phyloP scores from a whole-genome alignment of 2,888 invertebrate genomes.

The Leptothorax acervorum region DNA sequence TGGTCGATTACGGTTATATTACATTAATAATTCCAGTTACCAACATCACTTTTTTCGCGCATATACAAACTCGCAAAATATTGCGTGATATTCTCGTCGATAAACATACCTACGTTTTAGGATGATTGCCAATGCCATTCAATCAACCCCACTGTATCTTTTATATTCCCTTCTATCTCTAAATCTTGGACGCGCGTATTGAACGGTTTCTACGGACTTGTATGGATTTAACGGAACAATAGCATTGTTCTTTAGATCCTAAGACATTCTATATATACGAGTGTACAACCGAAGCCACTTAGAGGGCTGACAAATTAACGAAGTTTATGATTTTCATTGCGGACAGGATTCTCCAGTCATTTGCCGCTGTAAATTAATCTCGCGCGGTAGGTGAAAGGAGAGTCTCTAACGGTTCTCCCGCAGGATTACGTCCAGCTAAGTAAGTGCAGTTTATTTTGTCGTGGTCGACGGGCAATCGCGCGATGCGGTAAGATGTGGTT shows the following conservation, averaged over 20 bases:
- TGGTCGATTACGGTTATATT: neutral
- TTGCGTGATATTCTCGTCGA: neutral
- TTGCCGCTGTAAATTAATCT: conserved; percentile 36
- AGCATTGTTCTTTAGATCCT: neutral
- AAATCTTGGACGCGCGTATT: neutral
- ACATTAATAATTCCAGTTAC: conserved; percentile 20
- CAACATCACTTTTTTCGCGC: neutral
- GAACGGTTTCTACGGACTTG: neutral
- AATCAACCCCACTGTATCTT: neutral
- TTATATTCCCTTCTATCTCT: neutral
- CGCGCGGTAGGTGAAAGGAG: conserved; percentile 8
- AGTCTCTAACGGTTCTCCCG: conserved; percentile 60
- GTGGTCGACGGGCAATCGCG: conserved; percentile 69
- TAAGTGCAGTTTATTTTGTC: conserved; percentile 75
- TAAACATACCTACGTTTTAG: neutral
- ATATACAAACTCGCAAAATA: neutral
- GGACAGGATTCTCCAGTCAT: neutral
- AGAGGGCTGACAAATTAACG: conserved; percentile 15
- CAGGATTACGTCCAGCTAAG: conserved; percentile 70
- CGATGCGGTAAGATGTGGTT: conserved; percentile 36
- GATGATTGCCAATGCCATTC: neutral
- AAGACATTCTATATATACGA: neutral
- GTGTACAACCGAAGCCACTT: conserved; percentile 3
- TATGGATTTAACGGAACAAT: neutral
- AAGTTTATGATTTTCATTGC: conserved; percentile 34